Evolutionary conservation across 2,888 invertebrate species (phyloP), one percentile per base, ranked within the genome.

Genomic region (Endomychus coccineus): DNA sequence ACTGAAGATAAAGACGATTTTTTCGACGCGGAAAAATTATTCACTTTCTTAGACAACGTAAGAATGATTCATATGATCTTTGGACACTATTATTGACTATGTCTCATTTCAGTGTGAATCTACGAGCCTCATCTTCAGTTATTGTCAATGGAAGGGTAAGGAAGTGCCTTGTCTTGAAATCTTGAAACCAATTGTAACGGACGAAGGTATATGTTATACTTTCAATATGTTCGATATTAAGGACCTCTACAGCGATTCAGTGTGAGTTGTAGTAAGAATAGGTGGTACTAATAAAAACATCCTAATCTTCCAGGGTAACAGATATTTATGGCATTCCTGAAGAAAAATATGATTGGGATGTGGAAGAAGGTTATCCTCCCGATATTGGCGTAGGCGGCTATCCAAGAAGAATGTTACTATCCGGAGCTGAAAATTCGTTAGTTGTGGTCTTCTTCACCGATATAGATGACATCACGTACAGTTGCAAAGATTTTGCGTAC

Each of bases 141-240:
- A 31, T 12, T 37, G 36, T 11, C 27, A 30, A 25, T 37, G 30
- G 9, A 13, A 11, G 3, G 31, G 31, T 3, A 15, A 1, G 9
- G 14, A 9, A 4, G 12, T 34, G 4, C 21, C 24, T 13, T 34
- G 34, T 11, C 7, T 15, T 5, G 9, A 34, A 6, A 30, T 34
- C 13, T 14, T 34, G 27, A 28, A 39, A 10, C 34, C 34, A 13
- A 35, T 78, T 1, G 78, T 81, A 50, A 82, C 82, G 0, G 81
- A 81, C 48, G 81, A 82, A 56, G 83, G 83, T 0, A 62, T 78
- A 1, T 83, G 83, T 50, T 80, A 76, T 43, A 77, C 80, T 2
- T 83, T 81, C 50, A 83, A 83, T 50, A 75, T 76, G 34, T 55
- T 83, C 29, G 72, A 28, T 16, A 31, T 37, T 1, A 25, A 21